Evolutionary conservation across 2,888 invertebrate species (phyloP), one percentile per base, ranked within the genome.

Genomic region (Graphium colonna): DNA sequence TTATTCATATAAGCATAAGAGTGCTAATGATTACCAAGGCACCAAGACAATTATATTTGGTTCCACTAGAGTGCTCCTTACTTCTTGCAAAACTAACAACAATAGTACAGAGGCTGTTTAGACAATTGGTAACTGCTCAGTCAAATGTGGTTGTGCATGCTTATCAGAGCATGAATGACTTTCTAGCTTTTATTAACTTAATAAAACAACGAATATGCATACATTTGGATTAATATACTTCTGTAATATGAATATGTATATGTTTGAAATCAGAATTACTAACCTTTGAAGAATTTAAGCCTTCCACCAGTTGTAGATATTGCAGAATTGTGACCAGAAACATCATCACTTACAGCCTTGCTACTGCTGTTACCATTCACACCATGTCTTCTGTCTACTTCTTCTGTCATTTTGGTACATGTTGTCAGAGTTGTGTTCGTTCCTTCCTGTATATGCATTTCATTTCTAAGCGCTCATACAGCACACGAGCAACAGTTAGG

Each of bases 281-380:
- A 74, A 93, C 94, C 93, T 92, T 95, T 95, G 79, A 94, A 95
- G 85, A 95, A 95, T 79, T 95, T 95, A 65, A 95, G 92, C 69
- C 95, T 91, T 73, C 95, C 95, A 67, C 95, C 95, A 76, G 93
- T 91, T 60, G 89, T 73, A 69, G 78, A 70, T 72, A 82, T 73
- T 67, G 83, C 69, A 62, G 88, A 73, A 69, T 71, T 80, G 65
- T 75, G 79, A 75, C 88, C 90, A 68, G 83, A 79, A 72, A 76
- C 77, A 75, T 90, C 90, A 60, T 89, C 90, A 71, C 68, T 80
- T 58, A 79, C 81, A 77, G 81, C 82, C 79, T 88, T 91, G 75
- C 91, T 90, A 80, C 92, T 91, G 90, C 91, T 91, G 90, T 91
- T 92, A 84, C 92, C 93, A 91, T 92, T 93, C 83, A 92, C 92